These are phyloP conservation scores for Timema podura DNA, from an alignment of 2,888 invertebrate species.

Conservation along the genomic window DNA sequence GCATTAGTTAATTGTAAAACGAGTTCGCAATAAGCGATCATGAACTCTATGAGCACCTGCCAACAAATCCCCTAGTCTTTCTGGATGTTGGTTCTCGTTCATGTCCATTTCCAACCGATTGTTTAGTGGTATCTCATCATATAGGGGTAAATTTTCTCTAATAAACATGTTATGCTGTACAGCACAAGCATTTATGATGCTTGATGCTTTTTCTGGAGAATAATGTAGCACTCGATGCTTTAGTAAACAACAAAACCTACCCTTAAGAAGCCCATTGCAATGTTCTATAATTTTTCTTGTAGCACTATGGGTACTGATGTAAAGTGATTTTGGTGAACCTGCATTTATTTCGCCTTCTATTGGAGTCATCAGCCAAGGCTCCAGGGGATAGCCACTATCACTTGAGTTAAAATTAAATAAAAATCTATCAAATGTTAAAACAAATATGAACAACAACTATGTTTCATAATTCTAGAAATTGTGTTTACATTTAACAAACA, in stretches of 20 bases:
- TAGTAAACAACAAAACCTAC: constrained; percentile 27
- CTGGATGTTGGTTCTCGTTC: not conserved
- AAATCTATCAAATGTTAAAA: no score
- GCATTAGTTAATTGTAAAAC: not conserved
- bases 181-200: constrained; percentile 30
- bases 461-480: no score
- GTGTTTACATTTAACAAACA: no score
- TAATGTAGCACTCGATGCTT: constrained; percentile 28
- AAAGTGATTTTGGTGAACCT: not conserved
- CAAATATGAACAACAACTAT: not conserved
- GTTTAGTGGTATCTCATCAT: not conserved
- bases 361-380: constrained; percentile 13
- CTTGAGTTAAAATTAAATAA: not conserved
- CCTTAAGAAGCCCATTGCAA: constrained; percentile 28
- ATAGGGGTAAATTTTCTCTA: not conserved
- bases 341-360: not conserved
- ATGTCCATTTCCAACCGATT: not conserved
- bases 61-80: not conserved
- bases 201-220: constrained; percentile 24
- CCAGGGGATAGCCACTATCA: constrained; percentile 8
- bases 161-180: constrained; percentile 27
- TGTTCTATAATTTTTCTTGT: not conserved
- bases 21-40: not conserved
- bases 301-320: not conserved
- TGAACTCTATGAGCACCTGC: not conserved